Evolutionary conservation across 2,113 vertebrate genomes (phyloP).

Genomic region (Ibidorhyncha struthersii): DNA sequence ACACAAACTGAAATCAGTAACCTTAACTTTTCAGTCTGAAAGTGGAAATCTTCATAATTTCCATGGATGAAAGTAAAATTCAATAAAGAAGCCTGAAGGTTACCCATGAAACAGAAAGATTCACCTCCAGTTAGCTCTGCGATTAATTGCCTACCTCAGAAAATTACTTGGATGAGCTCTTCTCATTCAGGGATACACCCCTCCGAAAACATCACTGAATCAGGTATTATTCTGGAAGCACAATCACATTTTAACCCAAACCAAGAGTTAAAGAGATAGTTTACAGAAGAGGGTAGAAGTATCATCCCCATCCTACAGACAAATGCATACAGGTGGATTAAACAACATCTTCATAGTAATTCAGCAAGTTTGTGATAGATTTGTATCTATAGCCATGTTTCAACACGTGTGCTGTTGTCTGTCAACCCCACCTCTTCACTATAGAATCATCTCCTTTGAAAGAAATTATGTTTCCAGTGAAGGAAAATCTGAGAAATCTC

Average conservation of each 20-base stretch:
- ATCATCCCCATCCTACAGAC: neutral
- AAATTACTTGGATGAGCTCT: neutral
- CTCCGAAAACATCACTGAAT: neutral
- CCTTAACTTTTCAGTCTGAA: neutral
- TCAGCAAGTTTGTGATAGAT: neutral
- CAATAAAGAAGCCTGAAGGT: neutral
- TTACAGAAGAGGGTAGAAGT: neutral
- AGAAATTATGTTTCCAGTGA: neutral
- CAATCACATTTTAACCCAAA: neutral
- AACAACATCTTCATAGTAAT: neutral
- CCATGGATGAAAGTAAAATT: neutral
- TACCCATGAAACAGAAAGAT: neutral
- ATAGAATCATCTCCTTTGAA: neutral
- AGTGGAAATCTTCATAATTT: neutral
- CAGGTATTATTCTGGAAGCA: neutral
- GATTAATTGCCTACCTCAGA: neutral
- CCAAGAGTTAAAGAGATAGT: neutral
- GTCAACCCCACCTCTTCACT: neutral
- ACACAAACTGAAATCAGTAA: neutral
- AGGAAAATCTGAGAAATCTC: neutral
- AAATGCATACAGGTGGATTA: neutral
- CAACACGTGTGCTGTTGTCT: neutral
- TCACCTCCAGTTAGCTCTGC: neutral
- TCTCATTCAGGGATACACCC: neutral
- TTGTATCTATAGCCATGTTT: neutral